Conservation (phyloP, 2,113 vertebrate genomes). For the Chlorodrepanis virens region DNA sequence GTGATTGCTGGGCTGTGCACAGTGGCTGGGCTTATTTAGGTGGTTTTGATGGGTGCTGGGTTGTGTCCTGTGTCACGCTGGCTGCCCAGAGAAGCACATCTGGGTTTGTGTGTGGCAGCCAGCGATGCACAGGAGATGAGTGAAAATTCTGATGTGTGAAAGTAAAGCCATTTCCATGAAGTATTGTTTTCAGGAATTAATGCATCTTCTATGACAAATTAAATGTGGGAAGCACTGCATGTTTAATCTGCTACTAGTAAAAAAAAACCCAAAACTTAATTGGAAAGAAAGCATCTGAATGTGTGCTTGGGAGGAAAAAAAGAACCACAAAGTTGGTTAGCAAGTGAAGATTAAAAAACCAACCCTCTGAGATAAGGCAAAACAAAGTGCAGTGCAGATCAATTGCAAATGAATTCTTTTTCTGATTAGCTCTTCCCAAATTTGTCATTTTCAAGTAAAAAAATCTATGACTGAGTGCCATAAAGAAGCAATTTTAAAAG, state of each 20-base stretch:
- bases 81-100: background rate
- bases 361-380: background rate
- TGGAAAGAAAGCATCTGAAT: background rate
- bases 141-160: background rate
- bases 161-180: background rate
- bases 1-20: background rate
- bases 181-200: background rate
- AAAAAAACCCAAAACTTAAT: background rate
- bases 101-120: background rate
- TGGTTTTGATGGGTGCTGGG: background rate
- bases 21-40: background rate
- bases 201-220: background rate
- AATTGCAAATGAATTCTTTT: background rate
- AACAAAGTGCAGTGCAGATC: background rate
- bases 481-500: slow-evolving; percentile 33
- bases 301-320: background rate
- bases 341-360: background rate
- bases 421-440: slow-evolving; percentile 16
- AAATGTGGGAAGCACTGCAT: background rate
- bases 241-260: background rate
- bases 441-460: background rate
- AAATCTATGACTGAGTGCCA: background rate
- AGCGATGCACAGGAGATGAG: accelerated
- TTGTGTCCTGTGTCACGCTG: background rate
- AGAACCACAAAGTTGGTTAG: background rate